Evolutionary conservation across 2,888 invertebrate genomes (phyloP), one percentile per base, ranked within the genome.

Genomic region (Zhengitettix transpicula): DNA sequence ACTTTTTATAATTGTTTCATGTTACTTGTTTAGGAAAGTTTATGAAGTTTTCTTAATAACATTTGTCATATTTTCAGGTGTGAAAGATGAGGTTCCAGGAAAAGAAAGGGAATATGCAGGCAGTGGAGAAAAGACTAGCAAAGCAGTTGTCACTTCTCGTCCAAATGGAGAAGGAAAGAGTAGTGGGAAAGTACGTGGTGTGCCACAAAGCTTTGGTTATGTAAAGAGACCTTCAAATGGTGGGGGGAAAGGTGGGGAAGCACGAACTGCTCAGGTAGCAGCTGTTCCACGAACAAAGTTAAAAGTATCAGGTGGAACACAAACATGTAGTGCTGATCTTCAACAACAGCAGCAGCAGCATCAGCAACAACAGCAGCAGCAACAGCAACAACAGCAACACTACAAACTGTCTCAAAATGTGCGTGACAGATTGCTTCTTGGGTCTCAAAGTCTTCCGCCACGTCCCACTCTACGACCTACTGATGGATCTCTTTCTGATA

Each of bases 251-350:
- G 59, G 66, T 65, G 64, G 65, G 14, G 71, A 74, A n/a, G 68
- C 80, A 61, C 78, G 79, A 69, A 89, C 89, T 10, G 89, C 89
- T 53, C 87, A 89, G 75, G 89, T 89, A 42, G 87, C 89, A 58
- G 89, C 89, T 5, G 89, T 90, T 52, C 89, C 89, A 10, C 78
- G 89, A 67, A 87, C 89, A 1, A 89, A 90, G 75, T 41, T 66
- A 9, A 92, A 92, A 76, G 88, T 91, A 40, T 89, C 91, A 9
- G 91, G 91, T 14, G 92, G 92, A 41, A 91, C 92, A 0, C 92
- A 93, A 72, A 92, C 92, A 9, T 85, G 89, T 68, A 86, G 85
- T 44, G 85, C 85, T 67, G 88, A 88, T 68, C 75, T 85, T 47
- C 84, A 41, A 42, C 59, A 56, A 12, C 59, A 55, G 11, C 60